Base-by-base conservation (phyloP, 2,888 invertebrate genomes). In the Netelia melanura region DNA sequence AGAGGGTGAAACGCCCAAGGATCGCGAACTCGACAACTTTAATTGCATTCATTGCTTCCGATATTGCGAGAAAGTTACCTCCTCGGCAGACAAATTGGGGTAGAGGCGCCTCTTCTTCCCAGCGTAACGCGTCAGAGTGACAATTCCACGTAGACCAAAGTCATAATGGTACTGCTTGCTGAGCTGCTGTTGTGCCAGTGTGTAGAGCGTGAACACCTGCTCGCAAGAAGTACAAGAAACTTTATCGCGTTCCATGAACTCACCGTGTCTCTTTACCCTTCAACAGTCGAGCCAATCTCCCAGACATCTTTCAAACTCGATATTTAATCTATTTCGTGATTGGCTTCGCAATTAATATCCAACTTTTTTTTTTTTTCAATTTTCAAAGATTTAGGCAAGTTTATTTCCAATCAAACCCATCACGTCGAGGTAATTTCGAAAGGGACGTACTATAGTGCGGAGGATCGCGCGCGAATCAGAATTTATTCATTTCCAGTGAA, bases 111-210 rank as follows among this genome's bases (percentile, higher is more conserved):
- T 95, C 94, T 98, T 98, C 65, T 95, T 95, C 0, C 98, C 98
- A 0, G 98, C 98, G 91, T 98, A 98, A 75, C 98, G 95, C 62
- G 98, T 94, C 68, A 98, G 94, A 0, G 98, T 97, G 0, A 97
- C 98, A 95, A 98, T 97, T 0, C 98, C 97, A 58, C 98, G 95
- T 11, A 98, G 94, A 0, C 98, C 98, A 91, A 98, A 98, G 93
- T 98, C 98, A 92, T 98, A 98, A 93, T 98, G 98, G 90, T 97
- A 96, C 91, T 98, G 98, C 90, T 98, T 97, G 25, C 98, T 98
- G 38, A 98, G 94, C 94, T 98, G 98, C 90, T 98, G 97, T 92
- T 96, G 96, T 0, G 98, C 97, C 89, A 98, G 93, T 88, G 97
- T 96, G 93, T 98, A 98, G 78, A 98, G 93, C 0, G 97, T 97